Base-by-base conservation (phyloP, 2,888 invertebrate genomes). In the Dione vanillae region DNA sequence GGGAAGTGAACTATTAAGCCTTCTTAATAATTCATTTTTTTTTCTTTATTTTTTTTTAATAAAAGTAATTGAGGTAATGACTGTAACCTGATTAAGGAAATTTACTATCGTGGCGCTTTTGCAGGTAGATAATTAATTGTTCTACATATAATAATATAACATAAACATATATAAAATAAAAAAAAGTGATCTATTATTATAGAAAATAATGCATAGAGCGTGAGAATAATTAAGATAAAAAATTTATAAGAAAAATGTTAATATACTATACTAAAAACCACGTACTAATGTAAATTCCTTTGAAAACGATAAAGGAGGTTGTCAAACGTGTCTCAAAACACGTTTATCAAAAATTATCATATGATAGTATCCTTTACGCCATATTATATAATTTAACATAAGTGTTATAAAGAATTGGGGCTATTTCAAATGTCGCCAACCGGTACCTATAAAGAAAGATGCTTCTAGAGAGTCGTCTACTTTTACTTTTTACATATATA, bases 301-400 rank as follows among this genome's bases (percentile, higher is more conserved):
- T 45, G 27, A 37, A 62, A 52, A 12, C 41, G 51, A 68, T 62
- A 51, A 62, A 62, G 62, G 51, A 68, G 41, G 61, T 62, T 45
- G 16, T 51, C 45, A 19, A 47, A 68, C 68, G 54, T 62, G 68
- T 62, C 45, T 68, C 0, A 20, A 54, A 68, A 68, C 68, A 54
- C 61, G 68, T 67, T 67, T 61, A 61, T 61, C 35, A 61, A 67
- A 67, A 67, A 49, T 68, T 68, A 61, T 45, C 61, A 61, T 51
- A 61, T n/a, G 10, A 54, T 61, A 64, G n/a, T 54, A 61, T 51
- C 68, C 61, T 68, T 68, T 62, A 68, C 45, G 54, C 19, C 37
- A 54, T 35, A 19, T 68, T 68, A 68, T 54, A 68, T 68, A 68
- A 68, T 59, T 20, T 54, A 49, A 52, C 62, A 20, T 54, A 37